Evolutionary conservation across 2,888 invertebrate species (phyloP).

Genomic region (Scaptomyza cyrtandrae): DNA sequence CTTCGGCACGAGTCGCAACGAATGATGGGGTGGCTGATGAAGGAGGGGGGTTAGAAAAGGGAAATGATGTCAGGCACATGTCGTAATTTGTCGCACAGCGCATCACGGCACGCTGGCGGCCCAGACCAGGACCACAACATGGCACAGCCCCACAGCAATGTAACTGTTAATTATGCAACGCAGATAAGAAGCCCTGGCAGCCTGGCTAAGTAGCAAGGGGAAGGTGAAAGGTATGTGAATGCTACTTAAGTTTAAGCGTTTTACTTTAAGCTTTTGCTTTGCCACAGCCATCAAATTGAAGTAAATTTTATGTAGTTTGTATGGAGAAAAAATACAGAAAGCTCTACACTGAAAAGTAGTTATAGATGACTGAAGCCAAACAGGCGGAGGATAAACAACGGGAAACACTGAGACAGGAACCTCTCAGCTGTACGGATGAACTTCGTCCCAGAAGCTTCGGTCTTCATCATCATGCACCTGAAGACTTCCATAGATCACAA

Average conservation of each 20-base stretch:
- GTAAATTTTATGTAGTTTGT: constrained; percentile 9
- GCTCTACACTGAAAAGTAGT: neutral
- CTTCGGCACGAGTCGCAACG: constrained; percentile 7
- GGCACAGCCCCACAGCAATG: constrained; percentile 44
- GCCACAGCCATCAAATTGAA: constrained; percentile 28
- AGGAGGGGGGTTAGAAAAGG: constrained; percentile 15
- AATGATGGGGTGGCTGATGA: neutral
- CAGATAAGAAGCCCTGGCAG: constrained; percentile 50
- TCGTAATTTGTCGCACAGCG: constrained; percentile 65
- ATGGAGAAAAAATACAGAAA: neutral
- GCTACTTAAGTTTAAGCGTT: constrained; percentile 32
- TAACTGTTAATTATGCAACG: constrained; percentile 73
- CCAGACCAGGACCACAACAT: constrained; percentile 30
- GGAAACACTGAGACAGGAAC: constrained; percentile 31
- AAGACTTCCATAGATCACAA: constrained; percentile 57
- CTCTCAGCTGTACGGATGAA: constrained; percentile 35
- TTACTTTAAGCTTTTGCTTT: constrained; percentile 26
- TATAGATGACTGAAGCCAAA: constrained; percentile 10
- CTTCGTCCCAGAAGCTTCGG: constrained; percentile 3
- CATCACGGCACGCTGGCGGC: constrained; percentile 15
- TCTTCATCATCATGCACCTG: constrained; percentile 26
- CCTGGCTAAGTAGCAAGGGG: constrained; percentile 5
- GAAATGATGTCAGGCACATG: constrained; percentile 69
- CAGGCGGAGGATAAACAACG: neutral
- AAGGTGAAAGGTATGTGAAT: constrained; percentile 7